Conservation (phyloP, 2,113 vertebrate species). For the Eurypyga helias region DNA sequence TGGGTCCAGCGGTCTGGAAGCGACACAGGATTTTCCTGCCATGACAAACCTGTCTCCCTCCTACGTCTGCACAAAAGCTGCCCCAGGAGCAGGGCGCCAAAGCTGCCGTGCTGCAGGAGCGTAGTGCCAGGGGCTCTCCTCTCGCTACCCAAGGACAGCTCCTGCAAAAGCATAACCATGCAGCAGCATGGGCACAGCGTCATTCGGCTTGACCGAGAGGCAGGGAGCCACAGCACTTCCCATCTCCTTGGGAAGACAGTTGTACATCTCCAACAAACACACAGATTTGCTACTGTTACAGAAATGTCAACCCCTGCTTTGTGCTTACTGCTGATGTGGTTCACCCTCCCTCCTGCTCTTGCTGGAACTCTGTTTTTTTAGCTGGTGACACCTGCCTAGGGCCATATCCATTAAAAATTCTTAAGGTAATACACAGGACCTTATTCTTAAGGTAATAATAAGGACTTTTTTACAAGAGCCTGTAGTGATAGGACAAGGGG, state of each 20-base stretch:
- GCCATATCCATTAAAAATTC: slow-evolving; percentile 28
- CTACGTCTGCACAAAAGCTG: not conserved
- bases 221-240: not conserved
- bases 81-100: not conserved
- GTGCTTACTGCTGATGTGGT: not conserved
- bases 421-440: not conserved
- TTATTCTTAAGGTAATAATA: too few species aligned
- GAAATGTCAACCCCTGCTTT: slow-evolving; percentile 12
- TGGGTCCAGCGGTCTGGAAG: not conserved
- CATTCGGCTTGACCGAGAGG: not conserved
- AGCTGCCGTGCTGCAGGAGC: not conserved
- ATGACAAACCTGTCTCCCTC: not conserved
- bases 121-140: not conserved
- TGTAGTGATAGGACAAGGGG: too few species aligned
- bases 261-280: not conserved
- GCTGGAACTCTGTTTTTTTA: not conserved
- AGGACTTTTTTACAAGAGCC: too few species aligned
- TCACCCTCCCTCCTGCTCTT: not conserved
- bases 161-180: not conserved
- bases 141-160: not conserved
- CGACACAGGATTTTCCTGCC: not conserved
- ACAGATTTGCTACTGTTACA: slow-evolving; percentile 10
- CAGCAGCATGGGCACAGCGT: not conserved
- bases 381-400: slow-evolving; percentile 26
- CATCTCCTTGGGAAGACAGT: not conserved